Conservation (phyloP, 1,140 invertebrate species). For the Atta texana region DNA sequence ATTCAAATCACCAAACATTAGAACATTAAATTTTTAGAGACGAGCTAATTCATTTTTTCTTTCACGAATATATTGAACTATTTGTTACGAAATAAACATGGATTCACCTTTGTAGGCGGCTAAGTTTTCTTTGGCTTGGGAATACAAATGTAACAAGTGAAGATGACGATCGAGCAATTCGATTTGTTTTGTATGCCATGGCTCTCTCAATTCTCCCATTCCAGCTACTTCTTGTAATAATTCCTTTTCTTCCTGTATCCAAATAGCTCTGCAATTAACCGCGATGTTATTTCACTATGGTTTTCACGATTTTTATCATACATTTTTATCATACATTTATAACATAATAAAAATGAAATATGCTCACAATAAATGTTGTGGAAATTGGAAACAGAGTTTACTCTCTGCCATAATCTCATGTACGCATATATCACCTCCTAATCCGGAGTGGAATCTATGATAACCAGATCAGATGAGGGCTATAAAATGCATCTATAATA, state of each 20-base stretch:
- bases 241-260: conserved; percentile 97
- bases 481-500: conserved; percentile 16
- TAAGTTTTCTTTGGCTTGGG: conserved; percentile 92
- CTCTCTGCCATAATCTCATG: conserved; percentile 98
- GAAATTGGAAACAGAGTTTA: conserved; percentile 94
- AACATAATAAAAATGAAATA: conserved; percentile 7
- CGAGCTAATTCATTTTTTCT: background rate
- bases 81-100: conserved; percentile 7
- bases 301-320: background rate
- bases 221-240: conserved; percentile 95
- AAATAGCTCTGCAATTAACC: conserved; percentile 90
- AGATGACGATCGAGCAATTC: conserved; percentile 94
- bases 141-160: conserved; percentile 94
- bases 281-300: conserved; percentile 28
- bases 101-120: conserved; percentile 82
- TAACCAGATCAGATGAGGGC: conserved; percentile 13
- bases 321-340: too few species aligned
- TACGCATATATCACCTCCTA: conserved; percentile 96
- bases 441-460: conserved; percentile 92
- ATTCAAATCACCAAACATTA: conserved; percentile 4
- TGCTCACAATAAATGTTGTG: conserved; percentile 95
- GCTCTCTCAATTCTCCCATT: conserved; percentile 93
- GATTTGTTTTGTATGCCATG: conserved; percentile 94
- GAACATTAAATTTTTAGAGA: background rate
- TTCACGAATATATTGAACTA: background rate